A percentile compares a stretch with the other conserved stretches of the same genome.
These are phyloP conservation scores for Pocillopora grandis DNA, from an alignment of 92 coral and sea anemone species.

Conservation along the genomic window DNA sequence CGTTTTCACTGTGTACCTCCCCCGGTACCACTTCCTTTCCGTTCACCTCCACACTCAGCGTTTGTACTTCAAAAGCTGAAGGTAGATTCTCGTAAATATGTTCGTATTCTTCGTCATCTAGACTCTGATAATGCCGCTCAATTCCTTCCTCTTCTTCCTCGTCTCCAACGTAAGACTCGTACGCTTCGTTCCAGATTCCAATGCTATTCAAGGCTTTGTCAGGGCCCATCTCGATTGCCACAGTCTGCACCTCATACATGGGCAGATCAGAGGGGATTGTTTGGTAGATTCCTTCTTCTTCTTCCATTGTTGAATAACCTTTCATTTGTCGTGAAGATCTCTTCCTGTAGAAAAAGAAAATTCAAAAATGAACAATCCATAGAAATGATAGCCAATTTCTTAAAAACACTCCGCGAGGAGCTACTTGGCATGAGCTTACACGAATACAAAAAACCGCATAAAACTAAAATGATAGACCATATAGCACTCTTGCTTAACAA, in stretches of 20 bases:
- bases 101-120: background rate
- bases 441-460: background rate
- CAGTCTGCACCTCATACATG: constrained; percentile 44
- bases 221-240: constrained; percentile 37
- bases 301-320: constrained; percentile 20
- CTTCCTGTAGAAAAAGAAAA: background rate
- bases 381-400: background rate
- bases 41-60: constrained; percentile 5
- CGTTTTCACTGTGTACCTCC: background rate
- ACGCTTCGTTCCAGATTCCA: constrained; percentile 25
- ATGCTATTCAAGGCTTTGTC: constrained; percentile 8
- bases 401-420: background rate
- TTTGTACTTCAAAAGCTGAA: constrained; percentile 8
- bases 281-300: constrained; percentile 25
- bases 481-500: background rate
- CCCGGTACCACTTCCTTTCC: background rate
- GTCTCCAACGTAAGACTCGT: background rate
- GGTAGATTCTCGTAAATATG: background rate
- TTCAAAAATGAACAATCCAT: background rate
- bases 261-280: constrained; percentile 26
- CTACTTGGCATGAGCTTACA: too few relatives aligned
- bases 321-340: background rate
- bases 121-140: background rate
- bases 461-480: background rate
- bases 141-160: background rate